Evolutionary conservation across 2,888 invertebrate genomes (phyloP), one percentile per base, ranked within the genome.

Genomic region (Anorthoa munda): DNA sequence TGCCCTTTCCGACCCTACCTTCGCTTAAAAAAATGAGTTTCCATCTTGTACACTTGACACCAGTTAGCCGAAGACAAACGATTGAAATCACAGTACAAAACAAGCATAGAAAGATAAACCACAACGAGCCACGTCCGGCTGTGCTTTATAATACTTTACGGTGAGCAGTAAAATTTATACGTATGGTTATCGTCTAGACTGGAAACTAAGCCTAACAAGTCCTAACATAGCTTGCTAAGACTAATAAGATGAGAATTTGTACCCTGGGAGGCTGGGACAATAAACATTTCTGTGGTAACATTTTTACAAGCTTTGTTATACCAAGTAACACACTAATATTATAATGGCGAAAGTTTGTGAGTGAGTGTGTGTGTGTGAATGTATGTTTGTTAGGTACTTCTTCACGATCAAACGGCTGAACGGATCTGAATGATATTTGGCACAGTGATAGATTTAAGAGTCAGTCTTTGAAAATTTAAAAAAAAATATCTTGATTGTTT

Each of bases 21-120:
- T 26, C 9, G 23, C 70, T 26, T 26, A 46, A 59, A 2, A 31
- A 1, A 3, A 45, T 58, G 17, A 46, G 4, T n/a, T 12, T 15
- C 31, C 17, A 31, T 26, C 21, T 31, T 39, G n/a, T 61, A 59
- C 11, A 63, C 50, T 75, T 58, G 70, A 70, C 70, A 63, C 61
- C 31, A 61, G 60, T 60, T 60, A 60, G 26, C 23, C n/a, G 21
- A 26, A 50, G 53, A 78, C 55, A 72, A 65, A 72, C 50, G 45
- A 46, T 69, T 76, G 70, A 67, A 53, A 79, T 72, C 56, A 77
- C 73, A 50, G n/a, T 21, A 66, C 71, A 61, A 78, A 77, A 77
- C 50, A 48, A 78, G 18, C 55, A 59, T 39, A 72, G 60, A 77
- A 65, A 72, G 79, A 53, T 46, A n/a, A 56, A 66, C 64, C 65